Evolutionary conservation across 2,888 invertebrate species (phyloP).

Genomic region (Habrosyne pyritoides): DNA sequence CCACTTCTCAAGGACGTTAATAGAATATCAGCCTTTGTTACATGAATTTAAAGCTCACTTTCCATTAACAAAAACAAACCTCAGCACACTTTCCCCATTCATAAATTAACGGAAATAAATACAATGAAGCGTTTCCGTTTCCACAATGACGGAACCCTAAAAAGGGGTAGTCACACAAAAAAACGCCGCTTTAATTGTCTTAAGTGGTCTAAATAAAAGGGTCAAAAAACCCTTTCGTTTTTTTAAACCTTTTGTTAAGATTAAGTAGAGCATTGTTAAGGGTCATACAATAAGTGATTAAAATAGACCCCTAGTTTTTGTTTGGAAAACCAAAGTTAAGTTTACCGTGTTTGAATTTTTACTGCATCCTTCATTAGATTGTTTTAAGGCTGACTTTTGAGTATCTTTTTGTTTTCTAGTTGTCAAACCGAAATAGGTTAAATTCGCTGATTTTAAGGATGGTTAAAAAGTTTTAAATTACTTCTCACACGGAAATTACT

Average conservation of each 20-base stretch:
- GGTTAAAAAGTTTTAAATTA: not conserved
- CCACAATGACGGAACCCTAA: constrained; percentile 29
- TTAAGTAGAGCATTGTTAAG: constrained; percentile 44
- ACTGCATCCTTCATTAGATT: not conserved
- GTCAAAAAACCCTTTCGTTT: constrained; percentile 41
- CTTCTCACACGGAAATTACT: no score
- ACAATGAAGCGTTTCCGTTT: constrained; percentile 12
- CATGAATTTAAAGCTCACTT: not conserved
- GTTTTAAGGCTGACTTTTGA: not conserved
- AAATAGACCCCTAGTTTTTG: constrained; percentile 16
- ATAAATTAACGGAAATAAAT: constrained; percentile 4
- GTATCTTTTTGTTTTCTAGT: not conserved
- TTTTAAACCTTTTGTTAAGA: constrained; percentile 49
- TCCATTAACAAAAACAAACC: not conserved
- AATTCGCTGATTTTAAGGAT: not conserved
- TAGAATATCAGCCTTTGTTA: no score
- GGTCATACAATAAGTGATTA: constrained; percentile 38
- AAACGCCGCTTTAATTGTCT: constrained; percentile 60
- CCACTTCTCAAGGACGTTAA: no score
- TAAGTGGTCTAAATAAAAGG: constrained; percentile 58
- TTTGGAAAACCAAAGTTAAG: not conserved
- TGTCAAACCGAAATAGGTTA: not conserved
- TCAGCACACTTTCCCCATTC: not conserved
- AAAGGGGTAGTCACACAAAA: constrained; percentile 51
- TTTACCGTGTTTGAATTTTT: not conserved